phyloP scores from a whole-genome alignment of 2,113 vertebrate genomes.

The Piaya cayana region DNA sequence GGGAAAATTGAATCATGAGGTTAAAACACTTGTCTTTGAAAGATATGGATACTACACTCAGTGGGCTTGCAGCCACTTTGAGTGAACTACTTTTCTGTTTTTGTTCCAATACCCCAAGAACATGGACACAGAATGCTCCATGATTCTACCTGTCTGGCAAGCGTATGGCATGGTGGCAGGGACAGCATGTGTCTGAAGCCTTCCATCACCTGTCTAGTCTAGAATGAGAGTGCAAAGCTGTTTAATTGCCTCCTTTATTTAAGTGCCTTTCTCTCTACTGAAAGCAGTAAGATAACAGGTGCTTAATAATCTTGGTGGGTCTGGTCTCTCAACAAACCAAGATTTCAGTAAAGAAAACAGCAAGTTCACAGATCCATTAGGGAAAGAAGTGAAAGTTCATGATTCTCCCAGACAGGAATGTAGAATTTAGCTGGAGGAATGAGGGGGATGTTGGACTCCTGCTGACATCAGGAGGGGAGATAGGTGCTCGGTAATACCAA shows the following conservation, averaged over 20 bases:
- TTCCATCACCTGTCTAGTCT: background rate
- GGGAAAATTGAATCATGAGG: background rate
- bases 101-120: background rate
- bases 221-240: background rate
- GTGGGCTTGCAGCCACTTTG: background rate
- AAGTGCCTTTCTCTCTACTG: background rate
- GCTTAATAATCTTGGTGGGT: background rate
- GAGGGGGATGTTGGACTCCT: background rate
- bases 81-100: background rate
- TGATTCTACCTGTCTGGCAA: background rate
- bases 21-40: background rate
- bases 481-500: background rate
- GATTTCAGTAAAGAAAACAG: background rate
- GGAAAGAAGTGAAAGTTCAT: background rate
- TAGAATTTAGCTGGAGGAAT: background rate
- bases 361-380: background rate
- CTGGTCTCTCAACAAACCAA: background rate
- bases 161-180: background rate
- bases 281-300: background rate
- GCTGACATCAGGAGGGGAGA: background rate
- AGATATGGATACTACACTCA: fast-evolving
- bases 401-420: background rate
- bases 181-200: background rate
- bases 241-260: background rate
- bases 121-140: background rate